A percentile compares a stretch with the other conserved stretches of the same genome.
phyloP scores from a whole-genome alignment of 2,888 invertebrate species.

The Phorcus lineatus region DNA sequence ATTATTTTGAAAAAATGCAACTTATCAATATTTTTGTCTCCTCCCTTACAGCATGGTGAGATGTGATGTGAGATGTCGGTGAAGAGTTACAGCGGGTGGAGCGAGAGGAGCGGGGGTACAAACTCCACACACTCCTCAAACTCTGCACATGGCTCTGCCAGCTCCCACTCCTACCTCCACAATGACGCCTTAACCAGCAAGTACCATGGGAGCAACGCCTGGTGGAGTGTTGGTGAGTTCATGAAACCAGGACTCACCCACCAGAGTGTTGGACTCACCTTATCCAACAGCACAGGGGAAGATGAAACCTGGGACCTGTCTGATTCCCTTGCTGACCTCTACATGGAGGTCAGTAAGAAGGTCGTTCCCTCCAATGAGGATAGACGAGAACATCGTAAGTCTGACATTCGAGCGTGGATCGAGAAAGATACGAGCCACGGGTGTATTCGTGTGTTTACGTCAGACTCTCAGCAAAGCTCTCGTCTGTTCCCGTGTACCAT shows the following conservation, averaged over 20 bases:
- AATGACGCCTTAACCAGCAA: conserved; percentile 12
- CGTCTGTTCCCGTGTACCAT: conserved; percentile 72
- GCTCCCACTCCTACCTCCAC: background rate
- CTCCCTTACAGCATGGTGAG: background rate
- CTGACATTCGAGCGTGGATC: conserved; percentile 66
- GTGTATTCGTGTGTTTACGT: conserved; percentile 72
- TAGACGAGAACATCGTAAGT: conserved; percentile 30
- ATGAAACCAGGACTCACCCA: conserved; percentile 56
- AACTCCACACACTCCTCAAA: background rate
- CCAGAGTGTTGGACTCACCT: conserved; percentile 51
- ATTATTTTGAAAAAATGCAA: no score
- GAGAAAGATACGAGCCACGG: conserved; percentile 71
- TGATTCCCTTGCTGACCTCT: conserved; percentile 72
- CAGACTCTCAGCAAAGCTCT: conserved; percentile 63
- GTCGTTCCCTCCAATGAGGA: conserved; percentile 34
- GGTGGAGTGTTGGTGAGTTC: conserved; percentile 67
- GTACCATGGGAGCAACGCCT: conserved; percentile 58
- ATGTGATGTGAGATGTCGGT: conserved; percentile 28
- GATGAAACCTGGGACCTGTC: conserved; percentile 74
- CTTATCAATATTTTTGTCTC: no score
- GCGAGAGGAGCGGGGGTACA: conserved; percentile 1
- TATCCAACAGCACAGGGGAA: conserved; percentile 41
- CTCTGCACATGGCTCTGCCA: background rate
- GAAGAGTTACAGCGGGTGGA: conserved; percentile 17
- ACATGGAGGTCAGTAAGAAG: conserved; percentile 57